These are phyloP conservation scores for Emydocephalus ijimae DNA, from an alignment of 2,113 vertebrate species.

Conservation along the genomic window DNA sequence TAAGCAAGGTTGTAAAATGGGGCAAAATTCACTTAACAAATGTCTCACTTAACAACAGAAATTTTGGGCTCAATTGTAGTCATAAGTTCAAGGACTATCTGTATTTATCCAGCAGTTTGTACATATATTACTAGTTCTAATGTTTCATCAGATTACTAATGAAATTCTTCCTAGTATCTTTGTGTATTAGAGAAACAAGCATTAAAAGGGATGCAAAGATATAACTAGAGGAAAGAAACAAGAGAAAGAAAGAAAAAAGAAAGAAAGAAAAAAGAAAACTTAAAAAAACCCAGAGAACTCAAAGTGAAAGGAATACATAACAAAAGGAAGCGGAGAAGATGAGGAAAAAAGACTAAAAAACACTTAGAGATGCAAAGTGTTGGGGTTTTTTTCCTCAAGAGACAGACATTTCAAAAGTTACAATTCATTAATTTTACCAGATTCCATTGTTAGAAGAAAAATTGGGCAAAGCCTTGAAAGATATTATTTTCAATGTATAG, in stretches of 20 bases:
- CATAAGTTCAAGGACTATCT: too few species aligned
- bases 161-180: constrained; percentile 45
- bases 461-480: background rate
- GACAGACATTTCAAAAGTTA: background rate
- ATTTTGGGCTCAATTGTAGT: too few species aligned
- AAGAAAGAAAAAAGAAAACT: background rate
- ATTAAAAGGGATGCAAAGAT: background rate
- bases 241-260: background rate
- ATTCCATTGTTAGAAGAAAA: background rate
- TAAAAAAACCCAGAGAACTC: background rate
- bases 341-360: background rate
- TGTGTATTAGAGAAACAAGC: constrained; percentile 32
- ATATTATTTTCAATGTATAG: background rate
- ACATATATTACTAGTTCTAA: constrained; percentile 34
- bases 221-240: background rate
- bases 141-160: constrained; percentile 52
- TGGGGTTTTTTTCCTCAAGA: background rate
- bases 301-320: background rate
- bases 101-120: background rate
- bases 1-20: too few species aligned
- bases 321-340: background rate
- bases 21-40: too few species aligned
- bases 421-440: background rate
- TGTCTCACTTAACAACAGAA: too few species aligned
- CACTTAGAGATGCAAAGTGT: background rate